phyloP scores from a whole-genome alignment of 2,797 vertebrate genomes.

The Crenuchus spilurus region DNA sequence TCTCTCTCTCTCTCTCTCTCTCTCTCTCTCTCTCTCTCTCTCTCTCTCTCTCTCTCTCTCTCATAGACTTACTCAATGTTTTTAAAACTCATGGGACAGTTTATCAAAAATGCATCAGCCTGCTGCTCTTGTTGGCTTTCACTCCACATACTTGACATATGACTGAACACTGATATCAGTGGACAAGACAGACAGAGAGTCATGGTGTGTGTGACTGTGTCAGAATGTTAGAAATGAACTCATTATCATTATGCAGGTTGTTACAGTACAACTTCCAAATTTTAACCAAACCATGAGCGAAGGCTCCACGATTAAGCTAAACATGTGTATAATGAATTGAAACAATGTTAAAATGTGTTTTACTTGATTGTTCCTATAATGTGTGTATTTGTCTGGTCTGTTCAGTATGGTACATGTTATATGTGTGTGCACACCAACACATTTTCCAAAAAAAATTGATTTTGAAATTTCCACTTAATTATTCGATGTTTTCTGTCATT shows the following conservation, averaged over 20 bases:
- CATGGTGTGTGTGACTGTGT: background rate
- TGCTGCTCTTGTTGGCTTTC: conserved; percentile 74
- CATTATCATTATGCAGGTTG: background rate
- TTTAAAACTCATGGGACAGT: conserved; percentile 81
- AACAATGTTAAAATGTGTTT: too few relatives aligned
- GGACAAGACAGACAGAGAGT: background rate
- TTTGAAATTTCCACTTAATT: too few relatives aligned
- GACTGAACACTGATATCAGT: conserved; percentile 20
- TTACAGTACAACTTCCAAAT: background rate
- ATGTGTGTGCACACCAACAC: too few relatives aligned
- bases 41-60: background rate
- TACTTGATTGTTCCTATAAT: too few relatives aligned
- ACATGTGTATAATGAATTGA: too few relatives aligned
- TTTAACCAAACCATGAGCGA: too few relatives aligned
- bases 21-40: background rate
- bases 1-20: background rate
- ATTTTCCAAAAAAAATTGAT: too few relatives aligned
- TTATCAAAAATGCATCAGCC: conserved; percentile 88
- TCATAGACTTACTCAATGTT: conserved; percentile 66
- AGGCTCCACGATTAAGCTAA: too few relatives aligned
- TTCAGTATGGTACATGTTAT: too few relatives aligned
- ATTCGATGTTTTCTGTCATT: too few relatives aligned
- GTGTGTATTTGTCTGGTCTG: too few relatives aligned
- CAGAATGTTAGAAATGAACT: too few relatives aligned
- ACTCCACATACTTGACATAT: conserved; percentile 63